Base-by-base conservation (phyloP, 2,113 vertebrate genomes). In the Andinoacara biseriatus region DNA sequence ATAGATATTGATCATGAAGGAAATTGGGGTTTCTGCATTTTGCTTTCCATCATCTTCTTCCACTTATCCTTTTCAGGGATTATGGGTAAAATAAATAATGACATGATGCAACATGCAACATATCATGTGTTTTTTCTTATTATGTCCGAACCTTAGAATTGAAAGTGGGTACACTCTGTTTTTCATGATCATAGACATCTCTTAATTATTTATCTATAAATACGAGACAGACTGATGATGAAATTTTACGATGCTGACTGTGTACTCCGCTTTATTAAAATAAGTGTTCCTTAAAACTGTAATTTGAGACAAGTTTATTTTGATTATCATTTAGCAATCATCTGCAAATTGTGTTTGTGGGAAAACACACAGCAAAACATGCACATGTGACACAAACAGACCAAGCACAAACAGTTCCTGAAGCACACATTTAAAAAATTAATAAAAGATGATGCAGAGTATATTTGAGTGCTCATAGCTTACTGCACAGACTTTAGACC, bases 291-390 rank as follows among this genome's bases (percentile, higher is more conserved):
- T 72, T 20, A 72, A 52, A 13, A 31, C 43, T 7, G 5, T 5
- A 31, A 14, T 31, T 52, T 26, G 26, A 49, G 35, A 58, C 7
- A 59, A 3, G 1, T 29, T 58, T 20, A 38, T 65, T 74, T 56
- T 46, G 33, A 52, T 76, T 17, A 54, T 22, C 5, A 29, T 76
- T 63, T 72, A n/a, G 46, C 10, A 52, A 72, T 5, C 26, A 72
- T 52, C 26, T 72, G 4, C 24, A 31, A 31, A 31, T 10, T 76
- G 43, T 26, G 7, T 29, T 59, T 56, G 78, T 13, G 31, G 3
- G 26, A 74, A 76, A 72, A 57, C 61, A 78, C 80, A 58, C 54
- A 17, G 24, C 31, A 52, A 31, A 59, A 58, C 82, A 84, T 74
- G 69, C 81, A 80, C 7, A 80, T n/a, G 22, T 49, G n/a, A 56